Base-by-base conservation (phyloP, 2,888 invertebrate species). In the Hypsopygia costalis region DNA sequence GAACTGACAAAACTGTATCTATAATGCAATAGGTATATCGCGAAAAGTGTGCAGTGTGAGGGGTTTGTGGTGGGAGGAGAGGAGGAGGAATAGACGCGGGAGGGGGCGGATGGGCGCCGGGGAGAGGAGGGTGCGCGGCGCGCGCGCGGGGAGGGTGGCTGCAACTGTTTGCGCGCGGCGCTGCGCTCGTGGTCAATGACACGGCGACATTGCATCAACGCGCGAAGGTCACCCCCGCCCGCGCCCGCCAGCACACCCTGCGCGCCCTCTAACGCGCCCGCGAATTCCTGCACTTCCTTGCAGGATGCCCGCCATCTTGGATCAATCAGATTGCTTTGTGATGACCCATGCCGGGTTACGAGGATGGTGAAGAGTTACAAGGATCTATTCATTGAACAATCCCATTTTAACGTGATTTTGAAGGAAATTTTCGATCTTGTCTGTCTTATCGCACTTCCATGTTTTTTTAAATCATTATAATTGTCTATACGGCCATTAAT, bases 191-290 rank as follows among this genome's bases (percentile, higher is more conserved):
- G 83, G 83, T 83, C 87, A 86, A 86, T 85, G 87, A 87, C 87
- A 85, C 83, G 74, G 78, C 86, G 87, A 87, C 87, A 88, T 88
- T 88, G 87, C 83, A 83, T 80, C 83, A 79, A 81, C 78, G 81
- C 81, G 81, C 82, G 82, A 83, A 83, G 82, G 82, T 82, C 82
- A 81, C 75, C 58, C 67, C 58, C 52, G 51, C 59, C 59, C 66
- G 59, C 67, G 47, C 56, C 40, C 49, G 30, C 50, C 52, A 50
- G 37, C 57, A 47, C 55, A 44, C 46, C 52, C 47, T 46, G 51
- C 48, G 38, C 49, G 51, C 45, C 58, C 49, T 47, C 56, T 58
- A 57, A 55, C 59, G 56, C 65, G 58, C 46, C 52, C 59, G 71
- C 71, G 54, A 73, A 76, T 75, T 76, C 75, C 73, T 68, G 58